Evolutionary conservation across 2,888 invertebrate species (phyloP).

Genomic region (Agrilus biguttatus): DNA sequence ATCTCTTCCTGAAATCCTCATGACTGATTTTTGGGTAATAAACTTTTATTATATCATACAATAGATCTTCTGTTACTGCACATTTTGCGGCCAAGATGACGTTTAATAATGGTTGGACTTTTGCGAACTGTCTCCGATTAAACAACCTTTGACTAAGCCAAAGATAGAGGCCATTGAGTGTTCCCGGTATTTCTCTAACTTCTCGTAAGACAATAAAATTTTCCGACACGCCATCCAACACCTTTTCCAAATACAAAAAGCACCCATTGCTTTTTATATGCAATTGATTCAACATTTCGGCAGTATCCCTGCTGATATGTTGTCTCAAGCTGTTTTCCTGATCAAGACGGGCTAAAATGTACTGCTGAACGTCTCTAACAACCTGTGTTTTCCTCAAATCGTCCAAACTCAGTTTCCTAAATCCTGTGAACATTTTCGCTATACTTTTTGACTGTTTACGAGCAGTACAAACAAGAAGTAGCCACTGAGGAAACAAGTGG

Average conservation of each 20-base stretch:
- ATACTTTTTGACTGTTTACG: slow-evolving; percentile 72
- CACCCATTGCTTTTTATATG: slow-evolving; percentile 95
- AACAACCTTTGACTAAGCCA: slow-evolving; percentile 92
- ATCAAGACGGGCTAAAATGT: slow-evolving; percentile 80
- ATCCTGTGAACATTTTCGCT: slow-evolving; percentile 69
- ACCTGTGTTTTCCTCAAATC: slow-evolving; percentile 82
- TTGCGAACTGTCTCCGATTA: slow-evolving; percentile 74
- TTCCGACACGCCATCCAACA: slow-evolving; percentile 84
- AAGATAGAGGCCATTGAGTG: slow-evolving; percentile 84
- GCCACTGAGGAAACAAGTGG: slow-evolving; percentile 85
- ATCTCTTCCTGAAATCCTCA: slow-evolving; percentile 67
- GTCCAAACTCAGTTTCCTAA: slow-evolving; percentile 82
- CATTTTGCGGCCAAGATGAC: slow-evolving; percentile 76
- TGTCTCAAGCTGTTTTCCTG: slow-evolving; percentile 77
- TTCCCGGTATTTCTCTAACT: slow-evolving; percentile 88
- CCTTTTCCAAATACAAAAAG: slow-evolving; percentile 71
- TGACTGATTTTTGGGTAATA: slow-evolving; percentile 63
- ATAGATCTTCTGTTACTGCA: slow-evolving; percentile 66
- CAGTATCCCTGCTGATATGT: slow-evolving; percentile 81
- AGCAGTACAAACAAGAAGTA: slow-evolving; percentile 78
- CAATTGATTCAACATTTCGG: slow-evolving; percentile 86
- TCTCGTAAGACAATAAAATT: slow-evolving; percentile 84
- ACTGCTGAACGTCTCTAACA: slow-evolving; percentile 88
- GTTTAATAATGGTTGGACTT: slow-evolving; percentile 73
- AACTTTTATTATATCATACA: slow-evolving; percentile 70